These are phyloP conservation scores for Capromys pilorides DNA, from an alignment of 2,797 vertebrate genomes.

Conservation along the genomic window DNA sequence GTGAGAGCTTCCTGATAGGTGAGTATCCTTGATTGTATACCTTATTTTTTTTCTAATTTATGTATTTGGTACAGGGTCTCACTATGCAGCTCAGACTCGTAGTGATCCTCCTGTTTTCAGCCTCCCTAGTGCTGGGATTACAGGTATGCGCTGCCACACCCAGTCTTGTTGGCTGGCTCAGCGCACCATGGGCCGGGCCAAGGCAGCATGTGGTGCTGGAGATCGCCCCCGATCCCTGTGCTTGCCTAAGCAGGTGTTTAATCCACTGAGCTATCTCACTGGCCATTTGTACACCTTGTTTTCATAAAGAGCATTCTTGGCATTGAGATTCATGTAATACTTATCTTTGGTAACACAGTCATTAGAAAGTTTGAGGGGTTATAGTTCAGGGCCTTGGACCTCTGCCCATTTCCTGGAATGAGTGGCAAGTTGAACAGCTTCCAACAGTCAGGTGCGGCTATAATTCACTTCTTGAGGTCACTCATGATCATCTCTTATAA, in stretches of 20 bases:
- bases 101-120: no score
- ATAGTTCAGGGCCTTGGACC: not conserved
- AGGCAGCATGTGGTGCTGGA: no score
- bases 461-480: conserved; percentile 30
- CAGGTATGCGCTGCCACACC: no score
- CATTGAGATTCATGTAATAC: not conserved
- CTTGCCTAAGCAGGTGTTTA: no score
- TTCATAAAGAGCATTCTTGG: conserved; percentile 54
- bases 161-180: no score
- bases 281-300: not conserved
- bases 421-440: conserved; percentile 49
- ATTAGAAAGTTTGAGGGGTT: conserved; percentile 58
- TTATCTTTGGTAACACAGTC: not conserved
- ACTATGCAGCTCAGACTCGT: no score
- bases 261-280: no score
- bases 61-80: no score
- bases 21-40: not conserved
- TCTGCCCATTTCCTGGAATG: conserved; percentile 53
- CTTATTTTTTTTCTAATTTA: not conserved
- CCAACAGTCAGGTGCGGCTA: conserved; percentile 30
- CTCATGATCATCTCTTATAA: not conserved
- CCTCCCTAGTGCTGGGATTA: no score
- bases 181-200: no score
- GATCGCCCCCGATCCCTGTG: no score
- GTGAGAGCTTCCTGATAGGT: not conserved